Conservation (phyloP, 2,797 vertebrate species). For the Diceros bicornis region DNA sequence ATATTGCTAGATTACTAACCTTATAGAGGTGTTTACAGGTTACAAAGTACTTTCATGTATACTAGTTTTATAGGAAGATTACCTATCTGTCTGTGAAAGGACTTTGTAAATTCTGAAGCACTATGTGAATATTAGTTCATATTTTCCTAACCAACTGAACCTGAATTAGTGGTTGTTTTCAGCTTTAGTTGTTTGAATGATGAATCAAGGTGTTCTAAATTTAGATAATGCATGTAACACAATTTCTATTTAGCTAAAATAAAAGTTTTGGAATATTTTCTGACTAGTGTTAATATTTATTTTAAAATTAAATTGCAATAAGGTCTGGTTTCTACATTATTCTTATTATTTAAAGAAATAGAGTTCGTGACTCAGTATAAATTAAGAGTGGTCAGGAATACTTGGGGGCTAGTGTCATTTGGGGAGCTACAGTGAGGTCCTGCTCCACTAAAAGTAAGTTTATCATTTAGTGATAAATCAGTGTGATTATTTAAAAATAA, state of each 20-base stretch:
- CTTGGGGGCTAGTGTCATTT: background rate
- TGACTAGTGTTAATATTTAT: conserved; percentile 27
- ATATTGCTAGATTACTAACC: background rate
- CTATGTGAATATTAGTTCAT: conserved; percentile 46
- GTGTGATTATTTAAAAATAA: conserved; percentile 48
- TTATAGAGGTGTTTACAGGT: conserved; percentile 22
- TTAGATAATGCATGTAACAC: conserved; percentile 16
- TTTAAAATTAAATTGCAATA: conserved; percentile 44
- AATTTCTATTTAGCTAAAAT: conserved; percentile 23
- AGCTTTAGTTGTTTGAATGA: conserved; percentile 57
- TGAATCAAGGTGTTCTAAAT: conserved; percentile 51
- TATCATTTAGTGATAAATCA: conserved; percentile 43
- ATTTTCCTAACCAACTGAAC: conserved; percentile 8
- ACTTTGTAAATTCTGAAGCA: conserved; percentile 33
- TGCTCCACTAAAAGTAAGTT: conserved; percentile 5
- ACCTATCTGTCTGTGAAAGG: background rate
- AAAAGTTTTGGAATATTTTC: conserved; percentile 58
- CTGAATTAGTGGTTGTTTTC: background rate
- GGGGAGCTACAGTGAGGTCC: background rate
- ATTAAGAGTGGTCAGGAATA: background rate
- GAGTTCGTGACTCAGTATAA: background rate
- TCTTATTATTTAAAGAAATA: conserved; percentile 32
- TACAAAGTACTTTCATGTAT: background rate
- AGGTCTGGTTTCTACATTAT: conserved; percentile 16
- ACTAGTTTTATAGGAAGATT: conserved; percentile 44